Percentiles rank a stretch among this genome's conserved stretches.
These are phyloP conservation scores for Zaprionus gabonicus DNA, from an alignment of 1,140 invertebrate genomes.

Conservation along the genomic window DNA sequence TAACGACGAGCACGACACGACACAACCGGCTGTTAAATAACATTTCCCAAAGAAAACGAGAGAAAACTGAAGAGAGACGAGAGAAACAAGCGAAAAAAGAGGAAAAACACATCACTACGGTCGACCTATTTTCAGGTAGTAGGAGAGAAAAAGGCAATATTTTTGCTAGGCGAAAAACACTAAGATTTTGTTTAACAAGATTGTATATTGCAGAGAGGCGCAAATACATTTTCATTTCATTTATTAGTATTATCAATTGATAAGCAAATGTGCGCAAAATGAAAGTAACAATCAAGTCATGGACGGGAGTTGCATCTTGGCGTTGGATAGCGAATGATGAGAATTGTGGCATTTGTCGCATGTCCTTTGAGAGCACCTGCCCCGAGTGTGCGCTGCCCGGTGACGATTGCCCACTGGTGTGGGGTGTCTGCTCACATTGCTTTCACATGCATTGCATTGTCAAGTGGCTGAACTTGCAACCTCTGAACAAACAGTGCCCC, in stretches of 20 bases:
- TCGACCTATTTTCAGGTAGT: slow-evolving; percentile 68
- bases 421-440: slow-evolving; percentile 99
- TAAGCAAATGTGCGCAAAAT: slow-evolving; percentile 79
- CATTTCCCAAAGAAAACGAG: slow-evolving; percentile 17
- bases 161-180: slow-evolving; percentile 50
- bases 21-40: slow-evolving; percentile 27
- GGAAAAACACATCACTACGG: slow-evolving; percentile 48
- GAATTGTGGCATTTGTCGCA: slow-evolving; percentile 99
- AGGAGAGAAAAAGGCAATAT: slow-evolving; percentile 62
- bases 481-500: slow-evolving; percentile 97
- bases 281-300: slow-evolving; percentile 86
- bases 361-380: slow-evolving; percentile 98
- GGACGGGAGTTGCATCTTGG: slow-evolving; percentile 98
- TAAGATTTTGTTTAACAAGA: slow-evolving; percentile 8
- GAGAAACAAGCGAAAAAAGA: slow-evolving; percentile 24
- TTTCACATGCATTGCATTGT: slow-evolving; percentile 99
- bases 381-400: slow-evolving; percentile 99
- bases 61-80: slow-evolving; percentile 26
- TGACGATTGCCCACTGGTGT: slow-evolving; percentile 99
- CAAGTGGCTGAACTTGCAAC: slow-evolving; percentile 99
- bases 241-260: slow-evolving; percentile 29
- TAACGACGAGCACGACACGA: slow-evolving; percentile 20
- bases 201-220: slow-evolving; percentile 5
- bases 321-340: slow-evolving; percentile 99
- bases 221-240: slow-evolving; percentile 3